Evolutionary conservation across 2,888 invertebrate genomes (phyloP).

Genomic region (Phytoseiulus persimilis): DNA sequence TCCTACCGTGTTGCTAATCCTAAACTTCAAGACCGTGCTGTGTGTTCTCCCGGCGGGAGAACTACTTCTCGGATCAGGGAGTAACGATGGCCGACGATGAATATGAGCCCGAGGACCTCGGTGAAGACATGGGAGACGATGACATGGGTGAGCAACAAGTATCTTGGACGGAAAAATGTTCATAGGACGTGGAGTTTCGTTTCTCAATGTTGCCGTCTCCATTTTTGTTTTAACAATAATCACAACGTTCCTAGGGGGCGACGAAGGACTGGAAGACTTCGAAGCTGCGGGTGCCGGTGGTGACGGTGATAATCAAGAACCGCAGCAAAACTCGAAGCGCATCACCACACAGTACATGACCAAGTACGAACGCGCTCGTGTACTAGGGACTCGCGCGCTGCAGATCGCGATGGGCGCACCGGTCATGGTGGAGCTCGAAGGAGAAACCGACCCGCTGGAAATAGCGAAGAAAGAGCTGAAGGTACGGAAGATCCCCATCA

Average conservation of each 20-base stretch:
- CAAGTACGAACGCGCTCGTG: constrained; percentile 85
- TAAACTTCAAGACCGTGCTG: too few species aligned
- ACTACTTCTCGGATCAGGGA: too few species aligned
- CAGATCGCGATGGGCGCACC: constrained; percentile 99
- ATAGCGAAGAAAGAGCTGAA: constrained; percentile 79
- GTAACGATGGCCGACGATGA: constrained; percentile 78
- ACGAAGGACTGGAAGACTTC: constrained; percentile 78
- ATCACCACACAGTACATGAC: constrained; percentile 98
- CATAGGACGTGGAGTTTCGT: not conserved
- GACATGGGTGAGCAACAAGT: not conserved
- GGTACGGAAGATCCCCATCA: constrained; percentile 84
- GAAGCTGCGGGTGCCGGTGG: constrained; percentile 62
- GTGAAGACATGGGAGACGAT: constrained; percentile 35
- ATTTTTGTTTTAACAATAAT: not conserved
- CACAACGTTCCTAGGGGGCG: constrained; percentile 57
- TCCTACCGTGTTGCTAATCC: too few species aligned
- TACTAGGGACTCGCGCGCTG: constrained; percentile 86
- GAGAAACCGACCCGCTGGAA: constrained; percentile 94
- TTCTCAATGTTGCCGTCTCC: not conserved
- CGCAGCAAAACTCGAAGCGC: constrained; percentile 74
- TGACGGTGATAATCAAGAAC: constrained; percentile 68
- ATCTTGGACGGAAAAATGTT: not conserved
- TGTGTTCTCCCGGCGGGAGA: too few species aligned
- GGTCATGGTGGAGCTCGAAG: constrained; percentile 98
- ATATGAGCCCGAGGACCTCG: constrained; percentile 65